Base-by-base conservation (phyloP, 2,113 vertebrate genomes). In the Camelus bactrianus region DNA sequence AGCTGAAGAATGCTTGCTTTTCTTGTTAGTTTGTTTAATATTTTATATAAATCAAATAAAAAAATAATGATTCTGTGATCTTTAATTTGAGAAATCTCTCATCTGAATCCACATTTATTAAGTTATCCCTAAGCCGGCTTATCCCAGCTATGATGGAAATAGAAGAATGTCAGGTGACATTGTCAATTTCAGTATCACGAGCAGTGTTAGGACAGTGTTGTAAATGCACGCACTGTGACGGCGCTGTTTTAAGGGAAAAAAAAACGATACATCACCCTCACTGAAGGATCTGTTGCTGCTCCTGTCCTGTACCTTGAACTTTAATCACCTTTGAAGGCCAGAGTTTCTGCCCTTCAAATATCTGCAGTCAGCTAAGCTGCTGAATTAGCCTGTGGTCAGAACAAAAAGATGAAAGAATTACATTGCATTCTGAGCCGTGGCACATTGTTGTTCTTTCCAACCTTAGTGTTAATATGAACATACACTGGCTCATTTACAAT, bases 261-360 rank as follows among this genome's bases (percentile, higher is more conserved):
- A 38, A 11, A 73, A 42, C 64, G 42, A 84, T 62, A 11, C 24
- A 8, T 72, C 30, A 80, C 3, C 6, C 13, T 2, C 52, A 65
- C 16, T 42, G 35, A 97, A 92, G 35, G 16, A 38, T 80, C 35
- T 64, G 58, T 85, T 48, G 35, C 38, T 84, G 50, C 22, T 58
- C 8, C 62, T 83, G 10, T 58, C 77, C 22, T 86, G 12, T n/a
- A 79, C 17, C 24, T 81, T 86, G 52, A 86, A 76, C 52, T 93
- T 88, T 65, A 88, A 96, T 96, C 46, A 54, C 72, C n/a, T 94
- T 79, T 83, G 91, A 96, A 70, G 89, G 38, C 48, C 13, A 73
- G 8, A 3, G 8, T 4, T 46, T 64, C 38, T 80, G 93, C 54
- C 14, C 22, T 73, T 89, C 10, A 80, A 56, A 75, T 73, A 80